Percentiles rank a stretch among this genome's conserved stretches.
phyloP scores from a whole-genome alignment of 2,797 vertebrate species.

The Rousettus madagascariensis region DNA sequence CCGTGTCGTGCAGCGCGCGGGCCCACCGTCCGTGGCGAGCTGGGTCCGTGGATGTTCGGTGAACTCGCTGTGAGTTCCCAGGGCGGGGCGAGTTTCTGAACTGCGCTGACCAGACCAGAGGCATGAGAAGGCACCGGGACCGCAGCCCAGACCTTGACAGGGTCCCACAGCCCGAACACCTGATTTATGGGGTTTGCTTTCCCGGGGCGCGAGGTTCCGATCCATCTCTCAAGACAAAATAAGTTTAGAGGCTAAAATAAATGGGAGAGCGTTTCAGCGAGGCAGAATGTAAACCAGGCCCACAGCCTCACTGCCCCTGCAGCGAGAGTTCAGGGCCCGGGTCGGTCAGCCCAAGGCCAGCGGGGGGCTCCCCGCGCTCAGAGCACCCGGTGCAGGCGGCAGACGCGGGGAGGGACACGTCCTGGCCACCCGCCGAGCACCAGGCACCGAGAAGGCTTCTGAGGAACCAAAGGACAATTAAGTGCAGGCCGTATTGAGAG shows the following conservation, averaged over 20 bases:
- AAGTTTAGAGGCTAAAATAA: background rate
- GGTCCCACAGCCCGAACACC: background rate
- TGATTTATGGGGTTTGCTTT: background rate
- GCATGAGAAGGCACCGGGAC: rapidly evolving
- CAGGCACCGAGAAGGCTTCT: no score
- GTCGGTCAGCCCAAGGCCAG: rapidly evolving
- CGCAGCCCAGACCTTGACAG: rapidly evolving
- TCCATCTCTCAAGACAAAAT: background rate
- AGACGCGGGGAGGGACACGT: rapidly evolving
- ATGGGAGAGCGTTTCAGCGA: background rate
- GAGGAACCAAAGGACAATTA: background rate
- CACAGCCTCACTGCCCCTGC: rapidly evolving
- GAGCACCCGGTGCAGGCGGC: rapidly evolving
- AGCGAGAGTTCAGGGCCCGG: rapidly evolving
- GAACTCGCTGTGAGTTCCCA: rapidly evolving
- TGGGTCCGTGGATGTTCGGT: rapidly evolving
- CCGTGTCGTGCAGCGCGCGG: rapidly evolving
- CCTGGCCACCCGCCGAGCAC: rapidly evolving
- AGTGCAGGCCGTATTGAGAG: rapidly evolving
- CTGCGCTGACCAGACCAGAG: rapidly evolving
- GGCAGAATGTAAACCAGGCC: background rate
- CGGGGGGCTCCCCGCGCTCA: rapidly evolving
- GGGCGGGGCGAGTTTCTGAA: rapidly evolving
- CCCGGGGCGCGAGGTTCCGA: background rate
- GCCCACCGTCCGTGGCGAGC: rapidly evolving